A percentile compares a stretch with the other conserved stretches of the same genome.
Conservation (phyloP, 64 coral and sea anemone species). For the Actinia equina region DNA sequence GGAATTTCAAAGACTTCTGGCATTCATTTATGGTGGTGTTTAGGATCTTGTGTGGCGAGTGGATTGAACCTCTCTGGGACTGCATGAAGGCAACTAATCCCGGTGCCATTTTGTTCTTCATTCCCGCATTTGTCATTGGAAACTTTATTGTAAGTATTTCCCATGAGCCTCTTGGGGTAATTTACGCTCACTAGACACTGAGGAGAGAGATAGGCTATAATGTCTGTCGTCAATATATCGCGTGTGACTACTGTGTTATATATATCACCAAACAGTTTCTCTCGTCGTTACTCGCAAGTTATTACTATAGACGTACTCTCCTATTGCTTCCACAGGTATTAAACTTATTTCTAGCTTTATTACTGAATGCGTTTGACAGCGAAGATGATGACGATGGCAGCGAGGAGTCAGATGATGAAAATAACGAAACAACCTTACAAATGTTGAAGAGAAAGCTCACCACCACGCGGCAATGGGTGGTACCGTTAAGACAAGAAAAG, state of each 20-base stretch:
- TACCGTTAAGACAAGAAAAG: not conserved
- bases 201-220: too few relatives aligned
- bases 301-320: too few relatives aligned
- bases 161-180: not conserved
- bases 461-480: not conserved
- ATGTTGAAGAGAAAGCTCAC: conserved; percentile 17
- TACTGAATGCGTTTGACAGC: conserved; percentile 59
- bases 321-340: conserved; percentile 27
- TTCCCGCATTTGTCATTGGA: conserved; percentile 66
- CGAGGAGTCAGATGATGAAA: not conserved
- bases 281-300: too few relatives aligned
- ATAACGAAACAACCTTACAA: not conserved
- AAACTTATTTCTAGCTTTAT: conserved; percentile 50
- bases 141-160: conserved; percentile 78
- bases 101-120: conserved; percentile 58
- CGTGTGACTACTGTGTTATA: too few relatives aligned
- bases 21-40: conserved; percentile 89
- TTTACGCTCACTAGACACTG: too few relatives aligned
- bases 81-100: conserved; percentile 71
- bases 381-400: conserved; percentile 39
- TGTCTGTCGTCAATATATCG: too few relatives aligned
- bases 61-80: conserved; percentile 82
- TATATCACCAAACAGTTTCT: too few relatives aligned
- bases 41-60: conserved; percentile 74
- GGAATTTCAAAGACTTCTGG: conserved; percentile 90